phyloP scores from a whole-genome alignment of 2,797 vertebrate genomes.

The Danio albolineatus region DNA sequence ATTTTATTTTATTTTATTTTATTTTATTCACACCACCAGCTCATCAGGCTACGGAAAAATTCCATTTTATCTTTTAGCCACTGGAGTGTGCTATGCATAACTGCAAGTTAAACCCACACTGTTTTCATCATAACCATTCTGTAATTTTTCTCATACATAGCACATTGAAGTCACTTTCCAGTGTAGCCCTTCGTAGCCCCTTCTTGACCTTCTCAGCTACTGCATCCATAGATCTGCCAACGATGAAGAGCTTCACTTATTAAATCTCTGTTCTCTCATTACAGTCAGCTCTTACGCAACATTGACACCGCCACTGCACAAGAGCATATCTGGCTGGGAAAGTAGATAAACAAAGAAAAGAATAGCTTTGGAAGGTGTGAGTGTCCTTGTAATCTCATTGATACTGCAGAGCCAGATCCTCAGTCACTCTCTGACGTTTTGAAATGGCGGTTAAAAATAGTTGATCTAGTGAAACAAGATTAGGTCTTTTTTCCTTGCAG shows the following conservation, averaged over 20 bases:
- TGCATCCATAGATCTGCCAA: not conserved
- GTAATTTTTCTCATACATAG: too few species aligned
- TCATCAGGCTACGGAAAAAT: not conserved
- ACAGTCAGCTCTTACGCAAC: not conserved
- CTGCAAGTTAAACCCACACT: not conserved
- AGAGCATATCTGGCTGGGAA: not conserved
- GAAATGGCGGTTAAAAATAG: constrained; percentile 31
- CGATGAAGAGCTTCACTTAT: not conserved
- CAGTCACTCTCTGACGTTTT: not conserved
- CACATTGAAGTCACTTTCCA: too few species aligned
- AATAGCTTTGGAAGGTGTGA: constrained; percentile 21
- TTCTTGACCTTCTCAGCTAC: not conserved
- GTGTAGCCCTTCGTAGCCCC: too few species aligned
- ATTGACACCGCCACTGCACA: not conserved
- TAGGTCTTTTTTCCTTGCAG: too few species aligned
- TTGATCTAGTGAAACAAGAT: constrained; percentile 27
- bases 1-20: not conserved
- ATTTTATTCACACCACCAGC: not conserved
- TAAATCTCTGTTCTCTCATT: not conserved
- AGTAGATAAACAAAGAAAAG: constrained; percentile 3
- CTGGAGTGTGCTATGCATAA: not conserved
- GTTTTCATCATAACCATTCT: not conserved
- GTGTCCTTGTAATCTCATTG: constrained; percentile 24
- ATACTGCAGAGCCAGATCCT: constrained; percentile 1
- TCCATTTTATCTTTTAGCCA: not conserved